These are phyloP conservation scores for Drosophila setifemur DNA, from an alignment of 1,140 invertebrate species.

Conservation along the genomic window DNA sequence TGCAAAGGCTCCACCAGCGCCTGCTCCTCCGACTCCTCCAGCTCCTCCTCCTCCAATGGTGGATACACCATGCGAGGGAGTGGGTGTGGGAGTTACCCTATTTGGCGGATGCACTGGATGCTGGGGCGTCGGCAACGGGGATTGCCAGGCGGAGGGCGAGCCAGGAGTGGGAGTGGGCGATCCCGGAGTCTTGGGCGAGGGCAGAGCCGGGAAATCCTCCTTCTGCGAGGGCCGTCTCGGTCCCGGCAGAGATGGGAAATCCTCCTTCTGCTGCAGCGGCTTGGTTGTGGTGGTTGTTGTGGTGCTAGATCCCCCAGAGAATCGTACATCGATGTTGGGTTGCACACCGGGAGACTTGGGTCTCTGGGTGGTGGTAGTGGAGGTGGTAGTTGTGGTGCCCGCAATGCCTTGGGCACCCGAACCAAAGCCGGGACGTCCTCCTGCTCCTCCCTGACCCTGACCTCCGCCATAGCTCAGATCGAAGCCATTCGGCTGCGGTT, in stretches of 20 bases:
- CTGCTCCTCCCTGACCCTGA: neutral
- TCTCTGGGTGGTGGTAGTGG: constrained; percentile 46
- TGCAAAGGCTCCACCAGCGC: neutral
- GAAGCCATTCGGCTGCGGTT: constrained; percentile 67
- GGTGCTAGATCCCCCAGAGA: constrained; percentile 32
- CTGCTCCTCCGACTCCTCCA: constrained; percentile 13
- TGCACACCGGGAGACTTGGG: constrained; percentile 24
- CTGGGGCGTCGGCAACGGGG: constrained; percentile 56
- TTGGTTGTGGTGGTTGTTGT: constrained; percentile 41
- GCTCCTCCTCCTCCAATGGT: constrained; percentile 43
- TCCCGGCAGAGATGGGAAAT: constrained; percentile 62
- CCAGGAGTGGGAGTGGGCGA: constrained; percentile 39
- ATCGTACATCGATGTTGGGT: constrained; percentile 46
- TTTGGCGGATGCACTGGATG: constrained; percentile 40
- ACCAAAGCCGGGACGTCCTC: constrained; percentile 47
- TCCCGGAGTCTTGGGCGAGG: constrained; percentile 42
- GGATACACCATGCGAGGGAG: neutral
- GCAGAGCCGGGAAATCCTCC: constrained; percentile 67
- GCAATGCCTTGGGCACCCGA: constrained; percentile 32
- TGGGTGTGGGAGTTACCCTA: neutral
- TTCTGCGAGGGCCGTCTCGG: constrained; percentile 62
- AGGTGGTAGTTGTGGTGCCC: constrained; percentile 32
- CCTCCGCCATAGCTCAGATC: constrained; percentile 75
- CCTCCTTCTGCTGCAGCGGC: constrained; percentile 68
- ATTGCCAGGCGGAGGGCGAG: constrained; percentile 51